Conservation (phyloP, 1,140 invertebrate species). For the Oreohelix idahoensis region DNA sequence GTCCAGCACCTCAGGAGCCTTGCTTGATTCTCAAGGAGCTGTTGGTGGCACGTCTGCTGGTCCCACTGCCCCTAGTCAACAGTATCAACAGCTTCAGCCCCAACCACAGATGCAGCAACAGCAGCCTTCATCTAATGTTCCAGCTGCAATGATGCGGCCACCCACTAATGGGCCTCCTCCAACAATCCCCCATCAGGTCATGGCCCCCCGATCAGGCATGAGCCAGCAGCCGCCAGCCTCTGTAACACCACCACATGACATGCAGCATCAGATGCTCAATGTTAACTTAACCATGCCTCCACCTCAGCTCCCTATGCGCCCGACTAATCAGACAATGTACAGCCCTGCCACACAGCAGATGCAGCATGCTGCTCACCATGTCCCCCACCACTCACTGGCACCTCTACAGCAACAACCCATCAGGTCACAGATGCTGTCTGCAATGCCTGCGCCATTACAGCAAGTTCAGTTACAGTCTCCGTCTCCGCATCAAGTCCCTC, state of each 20-base stretch:
- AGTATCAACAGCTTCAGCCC: neutral
- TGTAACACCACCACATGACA: conserved; percentile 1
- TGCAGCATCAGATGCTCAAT: neutral
- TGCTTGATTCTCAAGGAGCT: neutral
- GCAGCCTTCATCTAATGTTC: neutral
- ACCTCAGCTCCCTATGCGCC: neutral
- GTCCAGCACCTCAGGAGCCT: neutral
- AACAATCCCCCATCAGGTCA: neutral
- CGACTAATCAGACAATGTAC: neutral
- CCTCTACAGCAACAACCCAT: neutral
- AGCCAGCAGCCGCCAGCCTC: neutral
- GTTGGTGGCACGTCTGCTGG: neutral
- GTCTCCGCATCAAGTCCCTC: too few species aligned
- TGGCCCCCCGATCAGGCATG: neutral
- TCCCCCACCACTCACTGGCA: neutral
- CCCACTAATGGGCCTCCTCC: neutral
- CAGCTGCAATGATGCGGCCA: neutral
- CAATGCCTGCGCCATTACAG: neutral
- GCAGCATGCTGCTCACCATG: neutral
- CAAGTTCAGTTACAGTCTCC: neutral
- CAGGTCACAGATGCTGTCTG: neutral
- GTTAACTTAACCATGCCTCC: conserved; percentile 3
- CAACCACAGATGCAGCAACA: neutral
- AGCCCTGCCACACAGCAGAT: neutral
- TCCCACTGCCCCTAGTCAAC: neutral